Evolutionary conservation across 2,797 vertebrate genomes (phyloP).

Genomic region (Hipposideros larvatus): DNA sequence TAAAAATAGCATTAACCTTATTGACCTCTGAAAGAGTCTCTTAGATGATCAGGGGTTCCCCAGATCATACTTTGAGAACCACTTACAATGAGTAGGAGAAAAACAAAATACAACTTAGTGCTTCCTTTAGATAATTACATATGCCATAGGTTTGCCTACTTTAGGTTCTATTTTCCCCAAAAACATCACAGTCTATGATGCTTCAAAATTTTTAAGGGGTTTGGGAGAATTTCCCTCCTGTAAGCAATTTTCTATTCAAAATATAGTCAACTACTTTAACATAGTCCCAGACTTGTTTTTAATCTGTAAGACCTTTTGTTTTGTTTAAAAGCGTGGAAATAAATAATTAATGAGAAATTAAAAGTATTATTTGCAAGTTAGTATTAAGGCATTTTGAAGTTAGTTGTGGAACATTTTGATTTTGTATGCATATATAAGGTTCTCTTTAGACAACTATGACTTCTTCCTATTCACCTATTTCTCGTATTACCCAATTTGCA

Average conservation of each 20-base stretch:
- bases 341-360: slow-evolving; percentile 38
- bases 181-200: not conserved
- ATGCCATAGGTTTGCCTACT: not conserved
- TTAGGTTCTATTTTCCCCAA: not conserved
- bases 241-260: slow-evolving; percentile 37
- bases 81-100: not conserved
- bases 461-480: not conserved
- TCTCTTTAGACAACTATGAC: not conserved
- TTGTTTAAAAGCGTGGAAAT: not conserved
- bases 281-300: not conserved
- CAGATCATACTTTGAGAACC: not conserved
- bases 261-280: not conserved
- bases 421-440: not conserved
- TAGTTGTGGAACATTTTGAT: not conserved
- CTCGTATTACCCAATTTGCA: not conserved
- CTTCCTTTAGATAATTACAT: not conserved
- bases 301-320: not conserved
- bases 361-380: not conserved
- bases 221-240: not conserved
- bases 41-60: not conserved
- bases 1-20: not conserved
- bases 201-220: not conserved
- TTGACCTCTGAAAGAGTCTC: not conserved
- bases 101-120: not conserved
- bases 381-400: not conserved